Conservation (phyloP, 2,888 invertebrate species). For the Hybos culiciformis region DNA sequence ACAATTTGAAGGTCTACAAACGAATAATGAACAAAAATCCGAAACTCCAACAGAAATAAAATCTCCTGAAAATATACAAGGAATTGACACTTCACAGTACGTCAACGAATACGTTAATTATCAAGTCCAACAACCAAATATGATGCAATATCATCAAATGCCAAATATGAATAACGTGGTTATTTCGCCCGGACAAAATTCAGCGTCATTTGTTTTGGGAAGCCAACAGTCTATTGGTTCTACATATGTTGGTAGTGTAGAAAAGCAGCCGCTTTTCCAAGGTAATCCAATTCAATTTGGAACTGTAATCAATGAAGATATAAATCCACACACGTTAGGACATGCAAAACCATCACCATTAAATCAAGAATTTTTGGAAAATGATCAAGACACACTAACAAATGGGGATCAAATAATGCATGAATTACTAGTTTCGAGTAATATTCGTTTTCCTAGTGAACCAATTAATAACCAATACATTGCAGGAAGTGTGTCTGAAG, state of each 20-base stretch:
- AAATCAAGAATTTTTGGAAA: conserved; percentile 8
- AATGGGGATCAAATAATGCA: conserved; percentile 23
- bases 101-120: conserved; percentile 33
- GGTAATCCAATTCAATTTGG: conserved; percentile 31
- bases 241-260: conserved; percentile 36
- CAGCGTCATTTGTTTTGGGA: conserved; percentile 49
- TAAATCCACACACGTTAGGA: conserved; percentile 20
- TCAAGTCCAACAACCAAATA: conserved; percentile 33
- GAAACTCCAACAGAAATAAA: conserved; percentile 5
- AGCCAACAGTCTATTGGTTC: conserved; percentile 45
- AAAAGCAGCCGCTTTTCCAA: conserved; percentile 39
- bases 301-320: conserved; percentile 29
- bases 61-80: conserved; percentile 5
- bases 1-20: too few species aligned
- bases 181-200: conserved; percentile 48
- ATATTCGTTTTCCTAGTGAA: conserved; percentile 30
- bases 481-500: conserved; percentile 18
- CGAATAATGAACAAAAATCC: too few species aligned
- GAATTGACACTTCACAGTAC: conserved; percentile 6
- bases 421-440: conserved; percentile 29
- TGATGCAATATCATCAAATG: conserved; percentile 35
- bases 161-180: conserved; percentile 47
- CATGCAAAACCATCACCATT: conserved; percentile 19
- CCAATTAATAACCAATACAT: conserved; percentile 22
- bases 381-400: neutral